Evolutionary conservation across 2,888 invertebrate species (phyloP).

Genomic region (Argyresthia albistria): DNA sequence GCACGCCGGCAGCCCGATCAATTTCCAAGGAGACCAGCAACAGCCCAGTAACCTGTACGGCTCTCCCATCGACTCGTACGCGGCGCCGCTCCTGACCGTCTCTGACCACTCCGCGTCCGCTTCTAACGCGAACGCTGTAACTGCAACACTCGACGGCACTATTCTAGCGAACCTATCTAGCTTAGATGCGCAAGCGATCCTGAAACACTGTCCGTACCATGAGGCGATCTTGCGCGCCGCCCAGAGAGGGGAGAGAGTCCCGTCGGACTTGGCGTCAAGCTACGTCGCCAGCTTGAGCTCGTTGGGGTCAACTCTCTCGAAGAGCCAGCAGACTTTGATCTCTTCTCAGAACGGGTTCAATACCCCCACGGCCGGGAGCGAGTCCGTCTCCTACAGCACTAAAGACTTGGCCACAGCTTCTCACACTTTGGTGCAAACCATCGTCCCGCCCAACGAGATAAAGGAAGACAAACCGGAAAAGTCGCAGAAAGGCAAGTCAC

Average conservation of each 20-base stretch:
- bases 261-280: slow-evolving; percentile 59
- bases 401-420: slow-evolving; percentile 43
- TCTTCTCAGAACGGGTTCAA: slow-evolving; percentile 35
- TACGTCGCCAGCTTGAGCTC: slow-evolving; percentile 68
- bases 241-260: slow-evolving; percentile 47
- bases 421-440: slow-evolving; percentile 39
- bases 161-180: slow-evolving; percentile 47
- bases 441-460: slow-evolving; percentile 31
- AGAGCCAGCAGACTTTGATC: slow-evolving; percentile 39
- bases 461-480: slow-evolving; percentile 30
- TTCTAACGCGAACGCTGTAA: slow-evolving; percentile 41
- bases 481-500: slow-evolving; percentile 40
- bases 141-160: slow-evolving; percentile 52
- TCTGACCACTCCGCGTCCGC: slow-evolving; percentile 66
- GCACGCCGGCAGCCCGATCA: slow-evolving; percentile 50
- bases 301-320: slow-evolving; percentile 61
- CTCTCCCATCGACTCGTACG: slow-evolving; percentile 65
- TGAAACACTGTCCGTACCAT: slow-evolving; percentile 66
- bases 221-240: slow-evolving; percentile 64
- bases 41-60: slow-evolving; percentile 45
- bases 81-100: slow-evolving; percentile 58
- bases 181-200: slow-evolving; percentile 55
- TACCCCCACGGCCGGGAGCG: slow-evolving; percentile 29
- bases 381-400: slow-evolving; percentile 33
- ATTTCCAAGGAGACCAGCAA: slow-evolving; percentile 44